These are phyloP conservation scores for Characodon lateralis DNA, from an alignment of 2,797 vertebrate species.

Conservation along the genomic window DNA sequence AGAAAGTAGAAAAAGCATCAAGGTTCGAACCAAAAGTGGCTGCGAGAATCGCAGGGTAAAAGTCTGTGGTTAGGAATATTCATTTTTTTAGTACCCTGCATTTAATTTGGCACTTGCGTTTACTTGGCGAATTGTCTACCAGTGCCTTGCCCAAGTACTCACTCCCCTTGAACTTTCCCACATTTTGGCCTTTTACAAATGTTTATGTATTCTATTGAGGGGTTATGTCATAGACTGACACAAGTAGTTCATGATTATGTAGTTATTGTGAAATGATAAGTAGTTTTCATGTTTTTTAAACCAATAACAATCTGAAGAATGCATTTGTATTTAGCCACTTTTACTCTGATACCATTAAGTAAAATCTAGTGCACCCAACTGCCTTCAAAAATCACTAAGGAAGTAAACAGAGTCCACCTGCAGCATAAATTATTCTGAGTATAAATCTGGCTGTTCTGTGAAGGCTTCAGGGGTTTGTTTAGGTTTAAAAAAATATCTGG, in stretches of 20 bases:
- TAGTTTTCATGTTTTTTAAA: neutral
- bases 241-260: neutral
- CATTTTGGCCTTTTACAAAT: neutral
- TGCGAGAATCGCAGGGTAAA: constrained; percentile 8
- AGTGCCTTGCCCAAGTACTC: too few relatives aligned
- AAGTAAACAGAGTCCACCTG: too few relatives aligned
- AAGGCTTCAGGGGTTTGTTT: too few relatives aligned
- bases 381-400: too few relatives aligned
- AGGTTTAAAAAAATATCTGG: too few relatives aligned
- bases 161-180: neutral
- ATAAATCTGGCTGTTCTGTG: too few relatives aligned
- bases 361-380: too few relatives aligned
- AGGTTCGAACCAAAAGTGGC: constrained; percentile 44
- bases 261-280: neutral
- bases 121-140: constrained; percentile 15
- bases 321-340: neutral
- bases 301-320: neutral
- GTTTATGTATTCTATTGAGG: too few relatives aligned
- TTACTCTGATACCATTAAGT: neutral
- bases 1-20: constrained; percentile 43
- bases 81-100: constrained; percentile 2
- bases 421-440: too few relatives aligned
- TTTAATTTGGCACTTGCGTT: constrained; percentile 4
- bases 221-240: neutral
- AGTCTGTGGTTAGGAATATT: constrained; percentile 13